These are phyloP conservation scores for Calcarius ornatus DNA, from an alignment of 2,113 vertebrate genomes.

Conservation along the genomic window DNA sequence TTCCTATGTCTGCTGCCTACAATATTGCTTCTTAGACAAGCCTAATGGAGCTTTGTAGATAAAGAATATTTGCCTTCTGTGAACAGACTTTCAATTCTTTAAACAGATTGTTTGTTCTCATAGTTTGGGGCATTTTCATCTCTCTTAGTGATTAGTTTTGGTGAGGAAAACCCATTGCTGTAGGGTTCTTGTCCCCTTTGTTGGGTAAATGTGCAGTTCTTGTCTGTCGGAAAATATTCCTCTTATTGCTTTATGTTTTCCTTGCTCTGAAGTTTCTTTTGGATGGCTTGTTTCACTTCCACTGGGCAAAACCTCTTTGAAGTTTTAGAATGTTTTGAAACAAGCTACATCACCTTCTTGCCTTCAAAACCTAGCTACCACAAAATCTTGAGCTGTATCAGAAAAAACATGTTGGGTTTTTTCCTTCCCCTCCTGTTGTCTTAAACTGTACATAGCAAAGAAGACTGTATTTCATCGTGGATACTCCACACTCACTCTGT, in stretches of 20 bases:
- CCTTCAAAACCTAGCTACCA: neutral
- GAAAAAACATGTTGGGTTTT: neutral
- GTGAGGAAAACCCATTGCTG: neutral
- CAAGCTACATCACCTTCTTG: neutral
- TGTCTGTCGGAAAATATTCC: neutral
- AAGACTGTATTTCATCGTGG: neutral
- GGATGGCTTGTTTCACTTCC: neutral
- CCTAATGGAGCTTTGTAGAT: neutral
- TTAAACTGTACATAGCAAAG: neutral
- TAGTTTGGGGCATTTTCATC: neutral
- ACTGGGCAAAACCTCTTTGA: neutral
- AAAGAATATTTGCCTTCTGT: neutral
- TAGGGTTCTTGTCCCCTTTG: neutral
- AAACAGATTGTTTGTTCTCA: neutral
- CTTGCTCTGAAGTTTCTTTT: neutral
- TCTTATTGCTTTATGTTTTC: neutral
- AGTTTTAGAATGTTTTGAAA: neutral
- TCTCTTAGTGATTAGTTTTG: neutral
- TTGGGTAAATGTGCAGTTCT: neutral
- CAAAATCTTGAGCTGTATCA: neutral
- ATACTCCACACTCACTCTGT: accelerated
- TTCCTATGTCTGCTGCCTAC: neutral
- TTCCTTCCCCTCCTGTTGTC: neutral
- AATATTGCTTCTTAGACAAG: neutral
- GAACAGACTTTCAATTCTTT: neutral